Evolutionary conservation across 2,888 invertebrate species (phyloP), one percentile per base, ranked within the genome.

Genomic region (Hyposoter dolosus): DNA sequence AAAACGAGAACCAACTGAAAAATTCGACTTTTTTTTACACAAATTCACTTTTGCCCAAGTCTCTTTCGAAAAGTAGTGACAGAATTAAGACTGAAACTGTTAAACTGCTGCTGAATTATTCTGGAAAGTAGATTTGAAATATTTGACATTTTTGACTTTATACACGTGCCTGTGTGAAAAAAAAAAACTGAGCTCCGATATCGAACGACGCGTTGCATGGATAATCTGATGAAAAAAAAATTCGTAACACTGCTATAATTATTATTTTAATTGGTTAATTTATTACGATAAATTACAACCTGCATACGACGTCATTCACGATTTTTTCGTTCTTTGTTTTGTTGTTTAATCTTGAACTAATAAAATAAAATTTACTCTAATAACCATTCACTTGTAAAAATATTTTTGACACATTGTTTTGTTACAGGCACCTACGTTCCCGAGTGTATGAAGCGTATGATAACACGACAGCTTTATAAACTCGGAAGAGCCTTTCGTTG

Each of bases 271-370:
- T 60, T 15, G 60, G 5, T 60, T 60, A 28, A 60, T 28, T 60
- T 60, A 60, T 60, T 60, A 28, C 28, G 60, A 60, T 60, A 15
- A 60, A 60, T 60, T 60, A 60, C 60, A 60, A 60, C 60, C 60
- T 60, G 60, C 15, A 15, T 60, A 60, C 60, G 60, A 60, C 60
- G 60, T 60, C 28, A 28, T 60, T 60, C 23, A 60, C 28, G 4
- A 60, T 12, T 28, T 60, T 60, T 60, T 60, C 9, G 19, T 28
- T 15, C 28, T 60, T 60, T 15, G 6, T 19, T 19, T 56, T 56
- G 40, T 56, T 3, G 1, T 60, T 60, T 60, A 15, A 60, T 60
- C 10, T 28, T 28, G 4, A 60, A 60, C 60, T 12, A 60, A 60
- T 60, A 28, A 60, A 28, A 60, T 60, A 60, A 60, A 5, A 28